Conservation (phyloP, 2,888 invertebrate genomes). For the Polydrusus tereticollis region DNA sequence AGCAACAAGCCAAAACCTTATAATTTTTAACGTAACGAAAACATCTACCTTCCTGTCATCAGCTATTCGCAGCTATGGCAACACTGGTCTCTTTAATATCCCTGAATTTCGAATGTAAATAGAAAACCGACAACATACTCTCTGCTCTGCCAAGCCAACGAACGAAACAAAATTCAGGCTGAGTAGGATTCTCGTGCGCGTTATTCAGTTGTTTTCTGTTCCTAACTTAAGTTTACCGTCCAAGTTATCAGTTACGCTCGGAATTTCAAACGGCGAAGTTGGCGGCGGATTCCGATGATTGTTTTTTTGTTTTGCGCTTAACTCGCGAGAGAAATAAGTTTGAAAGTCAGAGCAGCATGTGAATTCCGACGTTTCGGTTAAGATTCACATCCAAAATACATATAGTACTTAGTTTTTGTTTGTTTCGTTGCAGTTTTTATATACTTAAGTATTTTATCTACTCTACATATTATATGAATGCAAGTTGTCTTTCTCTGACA, state of each 20-base stretch:
- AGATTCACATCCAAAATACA: background rate
- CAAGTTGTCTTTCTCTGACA: background rate
- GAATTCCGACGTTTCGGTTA: slow-evolving; percentile 4
- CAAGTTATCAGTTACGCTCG: slow-evolving; percentile 43
- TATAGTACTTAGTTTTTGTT: background rate
- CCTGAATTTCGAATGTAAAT: background rate
- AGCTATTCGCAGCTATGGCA: no score
- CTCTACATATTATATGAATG: no score
- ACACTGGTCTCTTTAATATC: no score
- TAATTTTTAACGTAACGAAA: no score
- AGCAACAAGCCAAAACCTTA: no score
- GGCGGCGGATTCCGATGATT: background rate
- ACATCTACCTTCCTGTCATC: no score
- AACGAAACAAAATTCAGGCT: slow-evolving; percentile 41
- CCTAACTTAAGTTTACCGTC: slow-evolving; percentile 25
- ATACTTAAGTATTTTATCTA: no score
- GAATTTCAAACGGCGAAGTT: slow-evolving; percentile 25
- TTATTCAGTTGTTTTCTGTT: slow-evolving; percentile 42
- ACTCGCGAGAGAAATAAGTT: slow-evolving; percentile 22
- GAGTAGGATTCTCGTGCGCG: slow-evolving; percentile 45
- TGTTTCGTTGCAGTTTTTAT: no score
- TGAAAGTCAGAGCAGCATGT: slow-evolving; percentile 8
- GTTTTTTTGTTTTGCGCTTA: slow-evolving; percentile 22
- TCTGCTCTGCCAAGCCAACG: slow-evolving; percentile 44
- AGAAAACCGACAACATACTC: slow-evolving; percentile 36